These are phyloP conservation scores for Hafferia zeledoni DNA, from an alignment of 2,797 vertebrate species.

Conservation along the genomic window DNA sequence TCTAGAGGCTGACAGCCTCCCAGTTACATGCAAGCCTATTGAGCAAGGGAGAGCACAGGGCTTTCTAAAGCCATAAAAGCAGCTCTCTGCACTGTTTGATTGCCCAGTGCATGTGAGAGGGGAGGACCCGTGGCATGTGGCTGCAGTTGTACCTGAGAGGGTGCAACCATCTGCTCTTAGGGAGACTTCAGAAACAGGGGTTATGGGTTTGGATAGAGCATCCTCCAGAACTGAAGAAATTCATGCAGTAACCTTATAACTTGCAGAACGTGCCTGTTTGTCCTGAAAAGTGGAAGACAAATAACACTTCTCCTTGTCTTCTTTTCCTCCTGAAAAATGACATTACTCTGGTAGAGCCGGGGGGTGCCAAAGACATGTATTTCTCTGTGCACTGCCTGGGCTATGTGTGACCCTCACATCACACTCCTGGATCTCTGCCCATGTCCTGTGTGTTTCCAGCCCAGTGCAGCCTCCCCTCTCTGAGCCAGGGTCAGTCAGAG, in stretches of 20 bases:
- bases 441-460: not conserved
- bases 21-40: not conserved
- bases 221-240: not conserved
- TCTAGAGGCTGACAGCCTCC: not conserved
- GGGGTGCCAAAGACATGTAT: fast-evolving
- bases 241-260: fast-evolving
- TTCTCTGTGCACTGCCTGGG: not conserved
- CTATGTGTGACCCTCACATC: not conserved
- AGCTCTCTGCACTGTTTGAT: not conserved
- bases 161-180: not conserved
- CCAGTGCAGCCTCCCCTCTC: not conserved
- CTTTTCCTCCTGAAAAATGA: not conserved
- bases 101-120: not conserved
- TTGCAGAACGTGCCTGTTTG: not conserved
- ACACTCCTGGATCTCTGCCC: not conserved
- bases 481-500: not conserved
- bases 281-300: not conserved
- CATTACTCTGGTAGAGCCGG: not conserved
- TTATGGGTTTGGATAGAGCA: not conserved
- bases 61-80: not conserved
- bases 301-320: not conserved
- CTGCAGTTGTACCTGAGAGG: not conserved
- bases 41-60: not conserved
- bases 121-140: not conserved
- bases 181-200: not conserved